These are phyloP conservation scores for Orientallactaga bullata DNA, from an alignment of 2,113 vertebrate species.

Conservation along the genomic window DNA sequence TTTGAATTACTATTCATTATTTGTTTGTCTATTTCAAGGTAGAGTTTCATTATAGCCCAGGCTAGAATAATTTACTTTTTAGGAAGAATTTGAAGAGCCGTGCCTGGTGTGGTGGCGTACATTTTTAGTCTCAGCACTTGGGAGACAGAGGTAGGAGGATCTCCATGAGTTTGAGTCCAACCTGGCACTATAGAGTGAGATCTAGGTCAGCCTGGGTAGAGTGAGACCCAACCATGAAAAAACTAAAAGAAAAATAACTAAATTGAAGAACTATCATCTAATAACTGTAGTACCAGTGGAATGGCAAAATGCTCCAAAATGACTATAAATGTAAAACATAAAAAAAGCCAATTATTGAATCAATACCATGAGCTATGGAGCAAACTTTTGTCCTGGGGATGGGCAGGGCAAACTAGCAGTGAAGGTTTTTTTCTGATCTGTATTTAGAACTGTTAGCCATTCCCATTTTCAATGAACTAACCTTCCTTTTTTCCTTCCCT, in stretches of 20 bases:
- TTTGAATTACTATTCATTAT: not conserved
- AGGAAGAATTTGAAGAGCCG: constrained; percentile 21
- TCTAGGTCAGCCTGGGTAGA: too few relatives aligned
- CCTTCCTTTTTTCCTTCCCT: not conserved
- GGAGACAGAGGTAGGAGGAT: too few relatives aligned
- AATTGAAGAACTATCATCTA: constrained; percentile 11
- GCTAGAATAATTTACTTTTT: constrained; percentile 33
- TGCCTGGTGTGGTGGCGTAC: too few relatives aligned
- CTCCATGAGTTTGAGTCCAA: too few relatives aligned
- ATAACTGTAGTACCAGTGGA: constrained; percentile 13
- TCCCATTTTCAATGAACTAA: not conserved
- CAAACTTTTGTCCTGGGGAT: not conserved
- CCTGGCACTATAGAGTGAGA: too few relatives aligned
- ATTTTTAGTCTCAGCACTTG: too few relatives aligned
- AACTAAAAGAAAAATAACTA: too few relatives aligned
- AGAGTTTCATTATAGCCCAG: too few relatives aligned
- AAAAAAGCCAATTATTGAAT: constrained; percentile 9
- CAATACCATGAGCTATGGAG: not conserved
- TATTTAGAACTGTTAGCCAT: constrained; percentile 36
- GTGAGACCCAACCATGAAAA: too few relatives aligned
- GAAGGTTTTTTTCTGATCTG: constrained; percentile 32
- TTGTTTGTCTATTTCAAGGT: too few relatives aligned
- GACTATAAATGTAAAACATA: not conserved
- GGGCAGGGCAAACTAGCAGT: not conserved
- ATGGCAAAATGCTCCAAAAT: constrained; percentile 30